Evolutionary conservation across 2,113 vertebrate species (phyloP).

Genomic region (Bothrops jararaca): DNA sequence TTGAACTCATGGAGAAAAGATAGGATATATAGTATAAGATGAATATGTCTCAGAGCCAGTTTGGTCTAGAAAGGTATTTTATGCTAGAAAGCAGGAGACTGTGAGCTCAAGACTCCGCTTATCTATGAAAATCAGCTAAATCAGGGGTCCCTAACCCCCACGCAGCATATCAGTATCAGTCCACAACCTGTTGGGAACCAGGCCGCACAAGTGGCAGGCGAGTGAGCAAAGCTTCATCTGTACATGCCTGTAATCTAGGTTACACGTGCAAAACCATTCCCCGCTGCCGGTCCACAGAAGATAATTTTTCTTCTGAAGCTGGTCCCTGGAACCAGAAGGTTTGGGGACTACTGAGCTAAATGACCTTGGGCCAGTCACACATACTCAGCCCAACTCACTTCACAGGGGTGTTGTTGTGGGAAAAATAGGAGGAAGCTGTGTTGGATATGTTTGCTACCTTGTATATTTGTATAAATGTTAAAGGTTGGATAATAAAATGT

Average conservation of each 20-base stretch:
- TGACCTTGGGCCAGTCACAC: not conserved
- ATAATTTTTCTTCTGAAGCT: not conserved
- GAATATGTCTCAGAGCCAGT: not conserved
- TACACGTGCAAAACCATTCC: not conserved
- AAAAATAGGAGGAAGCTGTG: not conserved
- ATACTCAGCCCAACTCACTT: not conserved
- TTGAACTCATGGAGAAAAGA: not conserved
- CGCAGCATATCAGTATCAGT: not conserved
- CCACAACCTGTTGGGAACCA: not conserved
- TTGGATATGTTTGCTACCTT: not conserved
- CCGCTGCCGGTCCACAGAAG: not conserved
- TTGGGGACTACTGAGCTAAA: not conserved
- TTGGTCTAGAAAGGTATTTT: not conserved
- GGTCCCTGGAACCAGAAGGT: not conserved
- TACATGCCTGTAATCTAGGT: not conserved
- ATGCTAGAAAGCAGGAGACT: not conserved
- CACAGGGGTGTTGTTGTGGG: not conserved
- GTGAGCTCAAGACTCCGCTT: not conserved
- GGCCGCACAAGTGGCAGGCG: not conserved
- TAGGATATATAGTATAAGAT: not conserved
- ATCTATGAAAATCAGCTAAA: not conserved
- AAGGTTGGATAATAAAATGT: not conserved
- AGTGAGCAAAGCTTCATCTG: not conserved
- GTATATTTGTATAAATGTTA: not conserved
- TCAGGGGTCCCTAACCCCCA: not conserved